Evolutionary conservation across 92 coral and sea anemone species (phyloP).

Genomic region (Diadumene lineata): DNA sequence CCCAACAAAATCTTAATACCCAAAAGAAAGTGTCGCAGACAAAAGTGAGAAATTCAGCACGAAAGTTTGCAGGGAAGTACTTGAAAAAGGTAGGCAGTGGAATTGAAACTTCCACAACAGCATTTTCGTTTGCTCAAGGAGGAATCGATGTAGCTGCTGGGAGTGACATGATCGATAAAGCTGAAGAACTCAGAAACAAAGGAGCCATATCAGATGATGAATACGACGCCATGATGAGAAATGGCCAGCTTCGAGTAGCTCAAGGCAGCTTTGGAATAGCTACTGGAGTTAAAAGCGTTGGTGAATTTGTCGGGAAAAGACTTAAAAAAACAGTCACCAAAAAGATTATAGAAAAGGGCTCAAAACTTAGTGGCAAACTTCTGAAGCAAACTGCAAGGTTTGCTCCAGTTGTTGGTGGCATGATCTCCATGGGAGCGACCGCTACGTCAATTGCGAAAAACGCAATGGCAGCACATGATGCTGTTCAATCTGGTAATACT

Average conservation of each 20-base stretch:
- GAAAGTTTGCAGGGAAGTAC: not conserved
- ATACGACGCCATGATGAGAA: constrained; percentile 34
- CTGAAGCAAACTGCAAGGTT: not conserved
- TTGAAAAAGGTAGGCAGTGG: constrained; percentile 2
- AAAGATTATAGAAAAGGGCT: not conserved
- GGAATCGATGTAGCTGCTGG: constrained; percentile 29
- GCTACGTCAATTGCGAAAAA: not conserved
- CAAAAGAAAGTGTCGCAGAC: not conserved
- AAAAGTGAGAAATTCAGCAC: not conserved
- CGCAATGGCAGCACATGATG: too few relatives aligned
- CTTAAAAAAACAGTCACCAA: not conserved
- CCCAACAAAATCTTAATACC: not conserved
- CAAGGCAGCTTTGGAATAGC: too few relatives aligned
- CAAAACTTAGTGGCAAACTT: not conserved
- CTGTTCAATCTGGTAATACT: too few relatives aligned
- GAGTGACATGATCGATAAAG: too few relatives aligned
- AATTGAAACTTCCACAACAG: constrained; percentile 15
- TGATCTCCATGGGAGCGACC: not conserved
- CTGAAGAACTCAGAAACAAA: constrained; percentile 13
- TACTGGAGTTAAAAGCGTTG: constrained; percentile 14
- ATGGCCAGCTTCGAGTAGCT: constrained; percentile 25
- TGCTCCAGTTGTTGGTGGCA: not conserved
- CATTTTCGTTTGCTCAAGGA: constrained; percentile 14
- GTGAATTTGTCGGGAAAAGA: constrained; percentile 20
- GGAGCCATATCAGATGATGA: constrained; percentile 5